Evolutionary conservation across 1,140 invertebrate genomes (phyloP).

Genomic region (Trachymyrmex cornetzi): DNA sequence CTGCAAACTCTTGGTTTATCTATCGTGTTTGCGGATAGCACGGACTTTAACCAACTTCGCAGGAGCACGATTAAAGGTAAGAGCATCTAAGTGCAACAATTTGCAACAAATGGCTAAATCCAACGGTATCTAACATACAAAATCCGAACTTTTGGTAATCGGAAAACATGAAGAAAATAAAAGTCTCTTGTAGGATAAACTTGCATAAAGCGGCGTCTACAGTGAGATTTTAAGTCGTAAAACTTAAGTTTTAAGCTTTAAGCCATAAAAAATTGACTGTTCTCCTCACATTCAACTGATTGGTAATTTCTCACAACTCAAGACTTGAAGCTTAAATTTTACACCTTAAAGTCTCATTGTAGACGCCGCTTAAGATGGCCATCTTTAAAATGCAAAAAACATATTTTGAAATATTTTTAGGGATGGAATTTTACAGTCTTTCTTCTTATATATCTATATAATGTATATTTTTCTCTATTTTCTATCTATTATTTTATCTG

Average conservation of each 20-base stretch:
- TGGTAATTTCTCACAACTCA: too few relatives aligned
- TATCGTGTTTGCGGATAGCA: slow-evolving; percentile 20
- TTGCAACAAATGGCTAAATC: neutral
- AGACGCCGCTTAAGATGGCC: too few relatives aligned
- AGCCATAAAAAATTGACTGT: too few relatives aligned
- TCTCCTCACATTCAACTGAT: too few relatives aligned
- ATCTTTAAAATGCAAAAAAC: neutral
- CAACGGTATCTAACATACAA: too few relatives aligned
- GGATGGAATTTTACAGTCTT: neutral
- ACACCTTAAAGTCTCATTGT: too few relatives aligned
- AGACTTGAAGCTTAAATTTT: too few relatives aligned
- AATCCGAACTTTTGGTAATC: neutral
- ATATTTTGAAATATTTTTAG: neutral
- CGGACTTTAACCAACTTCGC: neutral
- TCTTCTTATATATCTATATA: neutral
- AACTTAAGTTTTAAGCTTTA: too few relatives aligned
- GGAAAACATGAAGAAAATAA: neutral
- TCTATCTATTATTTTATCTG: too few relatives aligned
- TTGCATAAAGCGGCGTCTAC: too few relatives aligned
- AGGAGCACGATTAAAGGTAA: neutral
- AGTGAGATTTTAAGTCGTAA: too few relatives aligned
- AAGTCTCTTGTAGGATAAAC: neutral
- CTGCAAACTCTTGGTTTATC: slow-evolving; percentile 32
- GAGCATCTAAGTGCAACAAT: neutral
- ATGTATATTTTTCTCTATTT: too few relatives aligned